phyloP scores from a whole-genome alignment of 1,140 invertebrate genomes.

The Camponotus pennsylvanicus region DNA sequence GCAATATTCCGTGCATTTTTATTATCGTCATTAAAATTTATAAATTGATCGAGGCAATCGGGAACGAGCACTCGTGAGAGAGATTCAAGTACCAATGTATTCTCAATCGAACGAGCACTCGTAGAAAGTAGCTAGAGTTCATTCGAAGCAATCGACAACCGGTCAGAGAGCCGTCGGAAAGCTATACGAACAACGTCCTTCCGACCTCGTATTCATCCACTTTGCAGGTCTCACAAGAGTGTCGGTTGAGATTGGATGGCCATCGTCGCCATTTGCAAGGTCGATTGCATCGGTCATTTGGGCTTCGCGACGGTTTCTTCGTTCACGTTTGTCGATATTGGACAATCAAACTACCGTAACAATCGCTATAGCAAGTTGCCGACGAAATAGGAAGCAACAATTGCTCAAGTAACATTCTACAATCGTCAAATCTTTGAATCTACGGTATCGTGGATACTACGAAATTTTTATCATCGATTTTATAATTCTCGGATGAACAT shows the following conservation, averaged over 20 bases:
- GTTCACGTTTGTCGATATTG: neutral
- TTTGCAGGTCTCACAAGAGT: conserved; percentile 59
- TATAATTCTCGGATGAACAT: neutral
- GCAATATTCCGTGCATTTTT: neutral
- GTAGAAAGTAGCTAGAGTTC: conserved; percentile 66
- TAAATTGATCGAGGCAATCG: neutral
- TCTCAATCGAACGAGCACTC: conserved; percentile 44
- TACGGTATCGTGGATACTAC: neutral
- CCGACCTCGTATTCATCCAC: conserved; percentile 64
- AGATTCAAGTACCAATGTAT: conserved; percentile 22
- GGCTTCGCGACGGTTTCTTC: conserved; percentile 22
- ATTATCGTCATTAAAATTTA: neutral
- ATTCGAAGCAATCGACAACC: conserved; percentile 62
- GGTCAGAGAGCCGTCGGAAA: conserved; percentile 27
- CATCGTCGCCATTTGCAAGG: conserved; percentile 73
- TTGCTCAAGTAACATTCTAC: neutral
- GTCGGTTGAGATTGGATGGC: conserved; percentile 73
- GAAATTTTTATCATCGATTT: neutral
- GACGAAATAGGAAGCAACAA: conserved; percentile 1
- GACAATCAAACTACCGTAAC: conserved; percentile 2
- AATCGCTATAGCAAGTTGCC: neutral
- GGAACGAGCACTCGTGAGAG: neutral
- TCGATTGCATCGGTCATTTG: conserved; percentile 71
- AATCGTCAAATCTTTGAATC: neutral
- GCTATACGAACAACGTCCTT: conserved; percentile 43